These are phyloP conservation scores for Pterocles gutturalis DNA, from an alignment of 2,113 vertebrate species.

Conservation along the genomic window DNA sequence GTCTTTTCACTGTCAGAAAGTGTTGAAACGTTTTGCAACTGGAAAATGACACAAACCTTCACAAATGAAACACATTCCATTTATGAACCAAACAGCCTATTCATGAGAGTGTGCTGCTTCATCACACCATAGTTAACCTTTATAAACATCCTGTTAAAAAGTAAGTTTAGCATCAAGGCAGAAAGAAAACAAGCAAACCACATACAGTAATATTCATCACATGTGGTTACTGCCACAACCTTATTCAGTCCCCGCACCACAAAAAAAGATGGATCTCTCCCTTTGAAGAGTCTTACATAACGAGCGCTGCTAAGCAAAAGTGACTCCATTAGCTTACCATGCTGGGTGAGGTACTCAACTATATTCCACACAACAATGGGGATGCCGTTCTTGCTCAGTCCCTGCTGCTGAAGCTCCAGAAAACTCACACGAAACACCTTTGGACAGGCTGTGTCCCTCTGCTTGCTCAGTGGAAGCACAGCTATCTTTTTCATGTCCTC, in stretches of 20 bases:
- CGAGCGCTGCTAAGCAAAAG: background rate
- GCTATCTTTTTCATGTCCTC: conserved; percentile 93
- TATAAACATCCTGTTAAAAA: background rate
- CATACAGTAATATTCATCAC: background rate
- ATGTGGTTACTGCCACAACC: background rate
- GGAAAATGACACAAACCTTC: background rate
- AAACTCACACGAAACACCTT: conserved; percentile 84
- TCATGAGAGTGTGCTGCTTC: background rate
- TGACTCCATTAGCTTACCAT: conserved; percentile 77
- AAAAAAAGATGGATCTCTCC: background rate
- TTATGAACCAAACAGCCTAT: background rate
- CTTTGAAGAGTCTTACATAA: background rate
- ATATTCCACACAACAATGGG: conserved; percentile 83
- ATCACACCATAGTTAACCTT: background rate
- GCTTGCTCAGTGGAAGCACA: conserved; percentile 76
- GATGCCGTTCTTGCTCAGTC: conserved; percentile 82
- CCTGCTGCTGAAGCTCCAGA: conserved; percentile 79
- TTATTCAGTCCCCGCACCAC: background rate
- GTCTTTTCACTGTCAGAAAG: background rate
- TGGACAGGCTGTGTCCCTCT: conserved; percentile 21
- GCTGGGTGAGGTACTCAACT: conserved; percentile 83
- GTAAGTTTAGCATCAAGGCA: background rate
- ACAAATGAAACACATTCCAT: background rate
- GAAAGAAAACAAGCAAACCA: background rate
- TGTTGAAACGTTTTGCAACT: background rate